Base-by-base conservation (phyloP, 2,888 invertebrate genomes). In the Drosophila setosimentum region DNA sequence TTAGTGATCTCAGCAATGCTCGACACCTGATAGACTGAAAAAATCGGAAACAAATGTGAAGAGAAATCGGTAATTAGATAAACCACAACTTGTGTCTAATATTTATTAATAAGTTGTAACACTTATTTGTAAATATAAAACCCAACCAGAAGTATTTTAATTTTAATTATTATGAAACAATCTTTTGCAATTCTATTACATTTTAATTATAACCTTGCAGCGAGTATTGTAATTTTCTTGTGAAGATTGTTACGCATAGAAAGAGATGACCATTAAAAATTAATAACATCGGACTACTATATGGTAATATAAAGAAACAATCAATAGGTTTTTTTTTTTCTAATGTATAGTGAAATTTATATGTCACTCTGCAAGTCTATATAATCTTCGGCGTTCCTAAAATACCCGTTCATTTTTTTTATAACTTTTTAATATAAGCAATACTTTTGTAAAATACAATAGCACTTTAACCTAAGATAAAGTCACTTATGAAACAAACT, bases 1-100 rank as follows among this genome's bases (percentile, higher is more conserved):
- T 95, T 94, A 27, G 96, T 94, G 76, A 98, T 94, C 91, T 97
- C 96, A 76, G 96, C 95, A 45, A 95, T 94, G 85, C 89, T 93
- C 35, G 90, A 90, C 11, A 92, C 91, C 74, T 84, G 82, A 66
- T 64, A 85, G 61, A 83, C 93, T 93, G 81, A 7, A 91, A 86
- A 6, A 91, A 86, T 33, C 29, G 18, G 37, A 42, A 16, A 16
- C 2, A 29, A 27, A 3, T 29, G 18, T n/a, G 13, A 18, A 10
- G 0, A n/a, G 8, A 4, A 1, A 16, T 21, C 3, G n/a, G 11
- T 3, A 16, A 37, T n/a, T 48, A 61, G 16, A n/a, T 50, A 21
- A 27, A 24, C 33, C 10, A 8, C 6, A 35, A 32, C 11, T 42
- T 21, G 42, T 42, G 40, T 10, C 13, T 21, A 13, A 21, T 7